These are phyloP conservation scores for Pristis pectinata DNA, from an alignment of 2,797 vertebrate species.

Conservation along the genomic window DNA sequence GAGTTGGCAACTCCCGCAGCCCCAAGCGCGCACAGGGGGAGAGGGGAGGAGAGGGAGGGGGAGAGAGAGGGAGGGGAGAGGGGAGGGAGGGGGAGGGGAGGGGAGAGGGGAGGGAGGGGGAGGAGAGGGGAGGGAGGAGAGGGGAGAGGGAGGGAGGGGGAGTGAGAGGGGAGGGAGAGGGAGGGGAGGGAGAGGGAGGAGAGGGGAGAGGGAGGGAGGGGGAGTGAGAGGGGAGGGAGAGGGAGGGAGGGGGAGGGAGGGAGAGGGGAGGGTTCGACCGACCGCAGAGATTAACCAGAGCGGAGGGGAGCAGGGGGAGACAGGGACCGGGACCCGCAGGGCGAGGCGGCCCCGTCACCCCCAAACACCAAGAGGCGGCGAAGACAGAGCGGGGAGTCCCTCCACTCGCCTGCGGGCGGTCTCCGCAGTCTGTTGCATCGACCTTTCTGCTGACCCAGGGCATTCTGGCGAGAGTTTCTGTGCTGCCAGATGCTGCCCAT, in stretches of 20 bases:
- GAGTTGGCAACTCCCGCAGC: conserved; percentile 39
- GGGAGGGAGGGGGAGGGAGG: background rate
- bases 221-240: conserved; percentile 23
- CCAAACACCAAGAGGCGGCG: no score
- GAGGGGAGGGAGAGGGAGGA: background rate
- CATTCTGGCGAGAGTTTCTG: no score
- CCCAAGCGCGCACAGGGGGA: conserved; percentile 30
- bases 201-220: conserved; percentile 31
- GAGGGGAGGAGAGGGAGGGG: conserved; percentile 31
- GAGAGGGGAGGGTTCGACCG: background rate
- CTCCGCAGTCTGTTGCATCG: no score
- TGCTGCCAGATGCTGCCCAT: no score
- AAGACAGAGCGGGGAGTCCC: no score
- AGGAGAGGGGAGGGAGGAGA: no score
- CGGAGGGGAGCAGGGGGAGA: background rate
- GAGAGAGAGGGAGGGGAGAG: conserved; percentile 20
- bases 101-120: no score
- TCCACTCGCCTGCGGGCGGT: no score
- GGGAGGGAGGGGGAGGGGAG: background rate
- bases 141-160: no score
- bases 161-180: background rate
- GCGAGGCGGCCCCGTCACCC: no score
- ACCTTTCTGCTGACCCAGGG: no score
- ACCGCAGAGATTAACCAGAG: background rate
- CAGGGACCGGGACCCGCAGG: no score